Percentiles rank a stretch among this genome's conserved stretches.
These are phyloP conservation scores for Alces alces DNA, from an alignment of 2,113 vertebrate species.

Conservation along the genomic window DNA sequence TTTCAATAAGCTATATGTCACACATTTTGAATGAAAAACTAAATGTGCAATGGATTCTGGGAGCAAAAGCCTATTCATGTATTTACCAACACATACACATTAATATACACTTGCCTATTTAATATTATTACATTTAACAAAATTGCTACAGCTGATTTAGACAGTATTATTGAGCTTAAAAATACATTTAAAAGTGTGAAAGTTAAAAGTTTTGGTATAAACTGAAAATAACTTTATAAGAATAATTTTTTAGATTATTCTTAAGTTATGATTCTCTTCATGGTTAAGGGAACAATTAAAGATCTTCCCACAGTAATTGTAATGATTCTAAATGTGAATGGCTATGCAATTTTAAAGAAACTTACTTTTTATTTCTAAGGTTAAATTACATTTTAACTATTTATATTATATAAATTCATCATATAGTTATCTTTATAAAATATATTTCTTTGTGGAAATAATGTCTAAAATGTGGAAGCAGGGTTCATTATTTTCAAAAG, in stretches of 20 bases:
- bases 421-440: background rate
- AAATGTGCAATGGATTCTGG: background rate
- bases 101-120: background rate
- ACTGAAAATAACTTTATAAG: background rate
- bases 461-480: background rate
- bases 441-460: background rate
- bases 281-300: background rate
- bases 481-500: background rate
- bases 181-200: background rate
- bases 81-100: background rate
- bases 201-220: background rate
- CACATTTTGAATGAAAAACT: background rate
- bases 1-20: background rate
- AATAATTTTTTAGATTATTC: background rate
- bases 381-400: background rate
- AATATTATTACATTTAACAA: background rate
- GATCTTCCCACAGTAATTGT: background rate
- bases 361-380: background rate
- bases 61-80: background rate
- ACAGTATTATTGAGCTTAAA: background rate
- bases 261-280: background rate
- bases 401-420: background rate
- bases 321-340: background rate
- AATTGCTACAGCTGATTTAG: background rate
- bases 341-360: background rate